phyloP scores from a whole-genome alignment of 92 coral and sea anemone genomes.

The Heliopora coerulea region DNA sequence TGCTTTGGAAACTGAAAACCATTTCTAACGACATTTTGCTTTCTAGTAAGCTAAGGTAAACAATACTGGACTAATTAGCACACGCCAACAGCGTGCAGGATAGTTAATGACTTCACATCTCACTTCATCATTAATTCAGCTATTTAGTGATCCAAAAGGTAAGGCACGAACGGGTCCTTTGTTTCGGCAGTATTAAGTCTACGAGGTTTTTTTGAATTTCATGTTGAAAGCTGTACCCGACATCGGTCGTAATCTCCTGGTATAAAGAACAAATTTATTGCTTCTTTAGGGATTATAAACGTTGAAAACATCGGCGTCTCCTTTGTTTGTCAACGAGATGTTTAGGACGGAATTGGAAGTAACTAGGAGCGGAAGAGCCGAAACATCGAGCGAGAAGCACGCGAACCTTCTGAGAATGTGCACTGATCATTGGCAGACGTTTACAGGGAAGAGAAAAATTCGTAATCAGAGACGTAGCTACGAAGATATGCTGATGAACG shows the following conservation, averaged over 20 bases:
- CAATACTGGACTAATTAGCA: conserved; percentile 16
- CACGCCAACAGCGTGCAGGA: background rate
- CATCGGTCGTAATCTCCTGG: no score
- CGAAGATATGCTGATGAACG: conserved; percentile 40
- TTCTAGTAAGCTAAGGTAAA: background rate
- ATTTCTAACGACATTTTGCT: background rate
- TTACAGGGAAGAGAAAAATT: conserved; percentile 30
- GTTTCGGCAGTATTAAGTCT: background rate
- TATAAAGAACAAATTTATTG: no score
- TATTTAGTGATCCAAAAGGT: no score
- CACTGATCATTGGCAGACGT: conserved; percentile 37
- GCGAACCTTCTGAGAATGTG: conserved; percentile 26
- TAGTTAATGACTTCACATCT: background rate
- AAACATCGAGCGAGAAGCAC: background rate
- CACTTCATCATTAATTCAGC: background rate
- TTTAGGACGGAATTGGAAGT: background rate
- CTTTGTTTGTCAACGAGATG: no score
- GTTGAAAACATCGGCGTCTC: no score
- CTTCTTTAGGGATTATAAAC: no score
- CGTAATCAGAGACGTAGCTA: conserved; percentile 30
- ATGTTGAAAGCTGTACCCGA: no score
- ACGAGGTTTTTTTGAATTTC: no score
- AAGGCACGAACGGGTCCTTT: no score
- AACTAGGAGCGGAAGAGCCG: background rate
- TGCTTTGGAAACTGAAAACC: no score